These are phyloP conservation scores for Phenganax marumi DNA, from an alignment of 92 coral and sea anemone species.

Conservation along the genomic window DNA sequence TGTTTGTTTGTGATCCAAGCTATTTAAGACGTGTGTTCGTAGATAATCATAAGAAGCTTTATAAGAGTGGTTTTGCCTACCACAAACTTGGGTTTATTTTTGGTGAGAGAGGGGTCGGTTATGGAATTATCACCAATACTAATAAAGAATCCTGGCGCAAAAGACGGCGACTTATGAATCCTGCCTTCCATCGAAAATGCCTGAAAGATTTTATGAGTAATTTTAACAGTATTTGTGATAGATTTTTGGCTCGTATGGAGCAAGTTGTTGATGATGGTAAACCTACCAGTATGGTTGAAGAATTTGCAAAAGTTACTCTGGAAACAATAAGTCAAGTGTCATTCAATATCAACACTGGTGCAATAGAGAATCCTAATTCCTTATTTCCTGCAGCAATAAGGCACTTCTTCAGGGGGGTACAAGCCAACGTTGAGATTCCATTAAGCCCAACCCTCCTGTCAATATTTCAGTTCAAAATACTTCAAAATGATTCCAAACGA, in stretches of 20 bases:
- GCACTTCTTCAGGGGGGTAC: neutral
- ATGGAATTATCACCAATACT: neutral
- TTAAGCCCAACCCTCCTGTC: neutral
- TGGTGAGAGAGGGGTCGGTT: constrained; percentile 3
- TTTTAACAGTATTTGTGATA: neutral
- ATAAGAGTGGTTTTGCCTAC: neutral
- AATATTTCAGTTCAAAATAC: constrained; percentile 7
- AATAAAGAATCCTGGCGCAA: neutral
- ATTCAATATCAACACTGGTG: neutral
- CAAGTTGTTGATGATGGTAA: neutral
- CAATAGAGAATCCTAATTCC: neutral
- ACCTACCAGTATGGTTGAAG: constrained; percentile 2
- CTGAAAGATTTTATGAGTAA: neutral
- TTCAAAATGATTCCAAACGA: neutral
- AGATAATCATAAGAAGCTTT: neutral
- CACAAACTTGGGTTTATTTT: neutral
- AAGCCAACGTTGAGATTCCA: neutral
- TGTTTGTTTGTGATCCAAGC: neutral
- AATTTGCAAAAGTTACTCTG: constrained; percentile 1
- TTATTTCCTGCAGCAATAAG: neutral
- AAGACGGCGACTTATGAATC: neutral
- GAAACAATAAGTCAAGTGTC: constrained; percentile 9
- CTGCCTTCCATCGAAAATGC: constrained; percentile 10
- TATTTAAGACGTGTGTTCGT: neutral
- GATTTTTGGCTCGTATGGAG: neutral